Base-by-base conservation (phyloP, 1,140 invertebrate genomes). In the Drosophila jambulina region DNA sequence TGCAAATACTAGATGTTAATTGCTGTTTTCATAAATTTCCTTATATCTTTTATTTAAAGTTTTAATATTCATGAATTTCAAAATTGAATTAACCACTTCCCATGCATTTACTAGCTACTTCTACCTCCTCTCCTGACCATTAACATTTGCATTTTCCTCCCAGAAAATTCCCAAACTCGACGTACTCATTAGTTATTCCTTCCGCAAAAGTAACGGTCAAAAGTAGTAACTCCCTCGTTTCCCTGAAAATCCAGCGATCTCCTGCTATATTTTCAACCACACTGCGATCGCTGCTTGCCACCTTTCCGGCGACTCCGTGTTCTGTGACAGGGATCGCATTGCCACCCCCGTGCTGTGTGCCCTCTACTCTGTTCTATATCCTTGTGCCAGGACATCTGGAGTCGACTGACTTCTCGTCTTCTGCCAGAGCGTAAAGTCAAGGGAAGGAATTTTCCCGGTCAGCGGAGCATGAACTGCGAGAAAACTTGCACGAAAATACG, bases 401-500 rank as follows among this genome's bases (percentile, higher is more conserved):
- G 53, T 38, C 21, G 15, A n/a, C 34, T 0, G 34, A n/a, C 53
- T 56, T 40, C 70, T 67, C 51, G 81, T 78, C 77, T 82, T 81
- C 51, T 48, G 67, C 5, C 70, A n/a, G 54, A 57, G 38, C 45
- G 12, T 40, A 42, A 60, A 46, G 12, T 40, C 36, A 60, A 53
- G 46, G 34, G 29, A 58, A 57, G 25, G 23, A 59, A 58, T 71
- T 77, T 69, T 45, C 76, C 69, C 75, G 80, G 48, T 46, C 63
- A 88, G 32, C 83, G 21, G 51, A 34, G 76, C 84, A 77, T 83
- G 65, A 87, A 74, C 58, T 58, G 25, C 36, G 76, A 82, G 65
- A 69, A 87, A 85, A 85, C 64, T 84, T 74, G 78, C 46, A 29
- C 32, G 51, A 53, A 85, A 86, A 75, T 82, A 86, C 82, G 82